Evolutionary conservation across 2,888 invertebrate species (phyloP).

Genomic region (Drosophila pseudotakahashii): DNA sequence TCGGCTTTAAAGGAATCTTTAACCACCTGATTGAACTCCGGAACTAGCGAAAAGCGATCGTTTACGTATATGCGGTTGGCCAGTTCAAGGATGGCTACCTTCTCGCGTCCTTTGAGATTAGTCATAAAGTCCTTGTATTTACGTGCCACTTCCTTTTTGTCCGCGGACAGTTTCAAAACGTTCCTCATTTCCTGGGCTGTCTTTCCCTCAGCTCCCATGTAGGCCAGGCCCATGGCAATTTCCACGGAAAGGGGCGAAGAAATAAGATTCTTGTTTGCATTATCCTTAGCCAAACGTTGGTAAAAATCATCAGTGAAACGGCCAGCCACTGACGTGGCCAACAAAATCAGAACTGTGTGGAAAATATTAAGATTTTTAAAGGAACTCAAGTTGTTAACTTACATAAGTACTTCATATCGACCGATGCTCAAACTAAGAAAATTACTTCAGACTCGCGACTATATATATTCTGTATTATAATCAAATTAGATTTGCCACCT

Average conservation of each 20-base stretch:
- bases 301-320: constrained; percentile 10
- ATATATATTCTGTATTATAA: too few relatives aligned
- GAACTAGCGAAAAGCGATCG: not conserved
- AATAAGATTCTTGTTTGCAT: not conserved
- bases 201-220: too few relatives aligned
- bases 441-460: too few relatives aligned
- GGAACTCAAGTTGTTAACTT: too few relatives aligned
- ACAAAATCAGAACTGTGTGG: not conserved
- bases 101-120: not conserved
- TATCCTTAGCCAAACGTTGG: not conserved
- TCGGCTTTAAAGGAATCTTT: not conserved
- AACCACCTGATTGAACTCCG: not conserved
- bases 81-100: not conserved
- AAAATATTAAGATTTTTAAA: not conserved
- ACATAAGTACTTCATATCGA: too few relatives aligned
- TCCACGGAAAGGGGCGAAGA: not conserved
- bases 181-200: too few relatives aligned
- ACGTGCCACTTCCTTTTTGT: not conserved
- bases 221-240: not conserved
- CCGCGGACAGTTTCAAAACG: not conserved
- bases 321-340: constrained; percentile 11
- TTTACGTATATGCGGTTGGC: constrained; percentile 11
- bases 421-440: too few relatives aligned
- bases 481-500: too few relatives aligned
- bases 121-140: not conserved